phyloP scores from a whole-genome alignment of 2,113 vertebrate species.

The Anhinga rufa region DNA sequence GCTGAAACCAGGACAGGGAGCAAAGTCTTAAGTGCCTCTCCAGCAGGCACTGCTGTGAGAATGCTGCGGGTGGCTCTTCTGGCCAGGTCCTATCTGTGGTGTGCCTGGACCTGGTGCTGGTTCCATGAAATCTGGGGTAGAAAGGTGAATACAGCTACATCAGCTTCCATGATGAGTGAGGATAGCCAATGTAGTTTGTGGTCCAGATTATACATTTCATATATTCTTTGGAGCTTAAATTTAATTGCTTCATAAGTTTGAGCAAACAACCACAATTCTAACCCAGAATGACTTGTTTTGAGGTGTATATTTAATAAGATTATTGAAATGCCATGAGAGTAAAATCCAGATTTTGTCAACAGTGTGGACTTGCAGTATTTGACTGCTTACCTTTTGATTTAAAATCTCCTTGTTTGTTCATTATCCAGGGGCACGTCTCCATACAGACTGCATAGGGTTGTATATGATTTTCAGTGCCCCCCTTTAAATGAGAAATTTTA shows the following conservation, averaged over 20 bases:
- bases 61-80: not conserved
- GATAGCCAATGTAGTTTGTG: not conserved
- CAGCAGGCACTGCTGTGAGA: not conserved
- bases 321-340: not conserved
- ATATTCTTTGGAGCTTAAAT: not conserved
- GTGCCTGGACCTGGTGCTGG: not conserved
- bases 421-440: not conserved
- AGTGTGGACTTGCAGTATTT: not conserved
- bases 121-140: too few species aligned
- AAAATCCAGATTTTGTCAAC: not conserved
- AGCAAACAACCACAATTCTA: not conserved
- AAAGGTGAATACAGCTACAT: not conserved
- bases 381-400: not conserved
- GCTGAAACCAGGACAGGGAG: not conserved
- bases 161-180: fast-evolving
- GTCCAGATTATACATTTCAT: not conserved
- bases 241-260: not conserved
- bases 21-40: not conserved
- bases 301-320: not conserved
- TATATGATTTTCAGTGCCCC: not conserved
- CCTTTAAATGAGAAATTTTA: not conserved
- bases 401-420: not conserved
- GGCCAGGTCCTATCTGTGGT: fast-evolving
- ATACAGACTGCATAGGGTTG: not conserved
- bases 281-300: not conserved